Evolutionary conservation across 1,140 invertebrate genomes (phyloP), one percentile per base, ranked within the genome.

Genomic region (Orussus abietinus): DNA sequence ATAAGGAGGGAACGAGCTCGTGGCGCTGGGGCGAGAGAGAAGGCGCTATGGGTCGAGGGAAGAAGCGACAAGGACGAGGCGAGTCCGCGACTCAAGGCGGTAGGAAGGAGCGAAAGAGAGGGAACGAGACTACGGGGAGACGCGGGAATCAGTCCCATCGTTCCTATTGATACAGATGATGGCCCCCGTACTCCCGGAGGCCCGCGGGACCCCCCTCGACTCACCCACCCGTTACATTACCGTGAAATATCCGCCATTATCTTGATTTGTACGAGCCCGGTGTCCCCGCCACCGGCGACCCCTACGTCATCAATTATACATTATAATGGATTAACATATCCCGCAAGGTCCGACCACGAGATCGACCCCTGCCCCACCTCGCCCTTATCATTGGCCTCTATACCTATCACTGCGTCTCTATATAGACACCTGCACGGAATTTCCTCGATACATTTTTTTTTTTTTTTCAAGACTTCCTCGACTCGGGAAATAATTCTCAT

Each of bases 171-270:
- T 64, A 62, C 60, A 45, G 47, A 59, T 51, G 50, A 58, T 44
- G 51, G 50, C 49, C 12, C n/a, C 19, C 37, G 26, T 17, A 36
- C 29, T 33, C 13, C 12, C 33, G 42, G 48, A 45, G 33, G 35
- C 56, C 40, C 54, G 3, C 10, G 53, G 56, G 58, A 57, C 39
- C 56, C 38, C 14, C 43, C 50, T 46, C 45, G 51, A 61, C 56
- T 50, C 59, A 55, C 55, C 53, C 49, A 61, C 51, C 49, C 58
- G 61, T 65, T 62, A 62, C 57, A 62, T 64, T 61, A 54, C 51
- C 51, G 48, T 62, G 58, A 64, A 63, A 64, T 63, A 64, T 63
- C 49, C 46, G 20, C 59, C 56, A 64, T 62, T 64, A 64, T 57
- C 58, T 62, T 64, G 59, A 62, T 62, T 64, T 64, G 56, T 58